Evolutionary conservation across 2,888 invertebrate species (phyloP), one percentile per base, ranked within the genome.

Genomic region (Bembecia ichneumoniformis): DNA sequence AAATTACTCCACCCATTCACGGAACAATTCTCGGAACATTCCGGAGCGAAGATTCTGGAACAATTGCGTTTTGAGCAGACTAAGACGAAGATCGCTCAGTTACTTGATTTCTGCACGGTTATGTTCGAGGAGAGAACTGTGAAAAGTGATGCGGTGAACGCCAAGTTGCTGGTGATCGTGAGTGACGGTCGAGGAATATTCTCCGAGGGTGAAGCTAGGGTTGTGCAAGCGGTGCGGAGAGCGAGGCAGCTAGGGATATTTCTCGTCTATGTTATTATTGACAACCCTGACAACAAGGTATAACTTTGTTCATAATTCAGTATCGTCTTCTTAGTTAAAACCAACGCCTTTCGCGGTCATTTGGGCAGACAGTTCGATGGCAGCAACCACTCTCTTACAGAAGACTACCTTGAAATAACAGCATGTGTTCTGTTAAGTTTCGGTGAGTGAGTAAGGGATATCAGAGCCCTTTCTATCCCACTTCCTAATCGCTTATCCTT

Each of bases 101-200:
- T 98, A 35, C 82, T 98, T 7, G 92, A 96, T 67, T 94, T 93
- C 66, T 91, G 93, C 3, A 91, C 93, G 0, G 92, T 92, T 0
- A 64, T 87, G 62, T 86, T 84, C 50, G 84, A 86, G 49, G 76
- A 83, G 40, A 80, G 88, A 49, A 78, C 58, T 52, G 78, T 75
- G 63, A 80, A 76, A 60, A 89, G 88, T 48, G 87, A 88, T 11
- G 87, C 88, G 47, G 80, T 91, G 3, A 91, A 91, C 53, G 94
- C 97, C 0, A 97, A 96, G 77, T 80, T 99, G 43, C 75, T 99
- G 57, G 90, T 99, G 13, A 91, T 99, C 9, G 90, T 99, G 3
- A 97, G 98, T 36, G 99, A 99, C 81, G 99, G 99, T 0, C 89
- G 97, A 43, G 97, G 97, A 1, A 92, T 98, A 57, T 96, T 94